Conservation (phyloP, 2,888 invertebrate species). For the Pristionchus fissidentatus region DNA sequence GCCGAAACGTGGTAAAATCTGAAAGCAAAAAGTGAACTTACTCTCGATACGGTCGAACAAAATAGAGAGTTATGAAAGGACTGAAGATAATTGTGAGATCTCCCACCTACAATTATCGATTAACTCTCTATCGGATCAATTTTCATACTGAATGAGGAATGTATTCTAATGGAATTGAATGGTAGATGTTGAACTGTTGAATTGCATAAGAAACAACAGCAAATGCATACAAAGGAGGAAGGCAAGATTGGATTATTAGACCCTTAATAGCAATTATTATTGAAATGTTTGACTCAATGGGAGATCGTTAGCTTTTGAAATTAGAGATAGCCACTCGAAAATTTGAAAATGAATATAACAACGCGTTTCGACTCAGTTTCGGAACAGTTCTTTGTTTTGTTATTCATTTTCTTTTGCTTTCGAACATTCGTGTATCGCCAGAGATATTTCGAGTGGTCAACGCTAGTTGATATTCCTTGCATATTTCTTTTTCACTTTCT, state of each 20-base stretch:
- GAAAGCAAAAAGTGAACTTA: neutral
- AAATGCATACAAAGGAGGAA: slow-evolving; percentile 10
- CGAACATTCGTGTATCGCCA: too few relatives aligned
- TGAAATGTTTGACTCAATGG: neutral
- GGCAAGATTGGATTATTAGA: slow-evolving; percentile 27
- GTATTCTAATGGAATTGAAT: slow-evolving; percentile 7
- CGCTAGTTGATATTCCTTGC: too few relatives aligned
- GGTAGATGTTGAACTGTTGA: slow-evolving; percentile 3
- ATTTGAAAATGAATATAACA: too few relatives aligned
- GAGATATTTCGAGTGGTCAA: too few relatives aligned
- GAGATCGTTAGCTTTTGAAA: too few relatives aligned
- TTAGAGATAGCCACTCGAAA: too few relatives aligned
- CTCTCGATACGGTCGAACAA: slow-evolving; percentile 26
- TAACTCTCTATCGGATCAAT: neutral
- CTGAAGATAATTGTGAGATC: slow-evolving; percentile 6
- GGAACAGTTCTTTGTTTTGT: too few relatives aligned
- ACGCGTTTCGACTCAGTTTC: too few relatives aligned
- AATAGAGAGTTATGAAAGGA: slow-evolving; percentile 21
- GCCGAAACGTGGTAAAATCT: too few relatives aligned
- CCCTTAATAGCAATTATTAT: neutral
- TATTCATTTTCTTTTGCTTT: too few relatives aligned
- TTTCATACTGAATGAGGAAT: neutral
- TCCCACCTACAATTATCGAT: neutral
- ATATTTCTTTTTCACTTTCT: too few relatives aligned
- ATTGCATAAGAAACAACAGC: slow-evolving; percentile 22